Evolutionary conservation across 2,888 invertebrate genomes (phyloP).

Genomic region (Hypsopygia costalis): DNA sequence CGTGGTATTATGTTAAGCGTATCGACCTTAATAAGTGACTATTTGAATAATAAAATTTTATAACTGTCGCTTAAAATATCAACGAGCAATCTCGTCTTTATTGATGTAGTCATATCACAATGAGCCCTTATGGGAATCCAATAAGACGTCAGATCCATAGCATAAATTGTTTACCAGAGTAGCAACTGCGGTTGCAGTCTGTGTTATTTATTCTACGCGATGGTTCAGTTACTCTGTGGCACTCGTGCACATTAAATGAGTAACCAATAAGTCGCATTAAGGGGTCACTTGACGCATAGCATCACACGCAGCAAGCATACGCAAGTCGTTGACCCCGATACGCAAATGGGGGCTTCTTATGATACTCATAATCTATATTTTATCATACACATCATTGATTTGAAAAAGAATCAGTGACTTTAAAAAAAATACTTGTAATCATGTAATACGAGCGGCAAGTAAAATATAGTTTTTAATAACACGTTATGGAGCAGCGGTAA

Average conservation of each 20-base stretch:
- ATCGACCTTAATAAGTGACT: slow-evolving; percentile 36
- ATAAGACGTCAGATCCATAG: slow-evolving; percentile 25
- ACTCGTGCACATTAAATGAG: slow-evolving; percentile 64
- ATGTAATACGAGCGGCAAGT: slow-evolving; percentile 16
- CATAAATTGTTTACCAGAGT: slow-evolving; percentile 12
- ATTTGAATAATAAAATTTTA: slow-evolving; percentile 39
- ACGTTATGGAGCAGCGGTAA: slow-evolving; percentile 58
- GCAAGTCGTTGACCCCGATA: slow-evolving; percentile 70
- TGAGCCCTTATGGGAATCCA: slow-evolving; percentile 35
- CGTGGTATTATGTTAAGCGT: slow-evolving; percentile 27
- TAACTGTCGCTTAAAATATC: slow-evolving; percentile 29
- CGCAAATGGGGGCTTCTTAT: slow-evolving; percentile 50
- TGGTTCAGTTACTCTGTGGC: slow-evolving; percentile 37
- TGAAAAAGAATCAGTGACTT: slow-evolving; percentile 17
- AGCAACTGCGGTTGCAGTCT: not conserved
- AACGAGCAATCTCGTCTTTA: slow-evolving; percentile 33
- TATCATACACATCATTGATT: slow-evolving; percentile 24
- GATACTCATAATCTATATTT: slow-evolving; percentile 40
- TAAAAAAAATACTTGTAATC: slow-evolving; percentile 14
- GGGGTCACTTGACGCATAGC: slow-evolving; percentile 71
- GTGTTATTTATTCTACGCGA: slow-evolving; percentile 14
- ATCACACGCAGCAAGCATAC: slow-evolving; percentile 62
- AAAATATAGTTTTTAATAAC: slow-evolving; percentile 61
- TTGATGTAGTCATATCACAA: slow-evolving; percentile 30
- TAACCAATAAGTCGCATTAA: slow-evolving; percentile 74